Evolutionary conservation across 2,888 invertebrate genomes (phyloP), one percentile per base, ranked within the genome.

Genomic region (Thelaira solivaga): DNA sequence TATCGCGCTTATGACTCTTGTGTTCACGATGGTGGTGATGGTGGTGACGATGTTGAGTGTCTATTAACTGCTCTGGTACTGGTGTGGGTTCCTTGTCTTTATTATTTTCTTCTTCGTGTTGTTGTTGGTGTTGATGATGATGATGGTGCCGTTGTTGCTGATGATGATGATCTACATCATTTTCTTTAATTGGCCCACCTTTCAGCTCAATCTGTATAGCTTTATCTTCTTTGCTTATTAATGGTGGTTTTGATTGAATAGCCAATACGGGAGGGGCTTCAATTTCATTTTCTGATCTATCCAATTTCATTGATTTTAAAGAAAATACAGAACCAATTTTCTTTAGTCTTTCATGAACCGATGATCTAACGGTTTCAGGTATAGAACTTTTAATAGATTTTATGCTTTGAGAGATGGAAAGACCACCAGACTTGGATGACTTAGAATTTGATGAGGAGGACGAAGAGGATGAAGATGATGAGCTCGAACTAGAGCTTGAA

Each of bases 281-380:
- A 7, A 72, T 34, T 62, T 75, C 79, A 31, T n/a, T 62, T 10
- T 85, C 84, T 13, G 47, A 51, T 51, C 62, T 80, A 49, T 81
- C 80, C 2, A 83, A 74, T 26, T 82, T 84, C 1, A 83, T 77
- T 0, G 88, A 87, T 24, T 86, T 88, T 0, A 88, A 34, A 1
- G 88, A 88, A 67, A 88, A 88, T 83, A 88, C 85, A 0, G 88
- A 88, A 22, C 88, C 86, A 45, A 88, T 88, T 69, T 88, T 88
- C 41, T 84, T 82, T 0, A 88, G 53, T 29, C 81, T 86, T 4
- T 85, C 85, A 29, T 86, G 87, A 0, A 88, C 84, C 0, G 85
- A 85, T 31, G 82, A 82, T 41, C 82, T 82, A 4, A 71, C 81
- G 43, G 84, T 86, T 61, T 81, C 83, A 7, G 84, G 81, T 4